Evolutionary conservation across 2,113 vertebrate species (phyloP).

Genomic region (Gasterosteus nipponicus): DNA sequence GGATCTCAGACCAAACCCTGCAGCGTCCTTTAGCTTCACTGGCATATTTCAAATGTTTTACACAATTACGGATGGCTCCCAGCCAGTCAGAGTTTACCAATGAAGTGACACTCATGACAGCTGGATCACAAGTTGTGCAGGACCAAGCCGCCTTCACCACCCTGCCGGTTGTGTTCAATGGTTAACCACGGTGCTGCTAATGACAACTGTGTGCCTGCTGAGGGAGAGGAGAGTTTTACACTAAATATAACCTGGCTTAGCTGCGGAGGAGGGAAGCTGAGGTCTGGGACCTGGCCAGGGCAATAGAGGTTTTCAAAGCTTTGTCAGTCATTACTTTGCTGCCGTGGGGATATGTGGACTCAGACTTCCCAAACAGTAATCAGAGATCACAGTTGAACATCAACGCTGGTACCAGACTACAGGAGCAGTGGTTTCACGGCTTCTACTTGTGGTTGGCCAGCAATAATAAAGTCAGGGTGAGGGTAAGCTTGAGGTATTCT

Average conservation of each 20-base stretch:
- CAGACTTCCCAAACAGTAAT: constrained; percentile 57
- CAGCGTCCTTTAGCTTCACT: constrained; percentile 10
- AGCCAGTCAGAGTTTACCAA: constrained; percentile 25
- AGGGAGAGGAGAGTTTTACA: constrained; percentile 55
- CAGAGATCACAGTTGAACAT: constrained; percentile 62
- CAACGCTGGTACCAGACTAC: constrained; percentile 37
- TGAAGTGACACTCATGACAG: constrained; percentile 44
- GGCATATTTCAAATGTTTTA: background rate
- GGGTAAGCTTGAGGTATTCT: constrained; percentile 4
- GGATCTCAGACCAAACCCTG: constrained; percentile 12
- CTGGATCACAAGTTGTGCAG: constrained; percentile 43
- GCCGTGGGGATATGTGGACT: constrained; percentile 37
- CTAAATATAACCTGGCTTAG: constrained; percentile 65
- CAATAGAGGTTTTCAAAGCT: constrained; percentile 57
- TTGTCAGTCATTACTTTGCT: constrained; percentile 60
- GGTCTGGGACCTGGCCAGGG: constrained; percentile 70
- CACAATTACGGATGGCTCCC: constrained; percentile 12
- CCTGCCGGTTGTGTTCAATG: constrained; percentile 53
- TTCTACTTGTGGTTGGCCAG: constrained; percentile 38
- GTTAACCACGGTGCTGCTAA: constrained; percentile 68
- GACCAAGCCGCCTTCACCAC: constrained; percentile 52
- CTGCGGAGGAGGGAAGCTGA: constrained; percentile 58
- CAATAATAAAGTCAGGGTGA: constrained; percentile 3
- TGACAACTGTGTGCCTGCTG: constrained; percentile 49
- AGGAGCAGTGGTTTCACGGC: constrained; percentile 48